Evolutionary conservation across 2,888 invertebrate species (phyloP).

Genomic region (Caenorhabditis zanzibari): DNA sequence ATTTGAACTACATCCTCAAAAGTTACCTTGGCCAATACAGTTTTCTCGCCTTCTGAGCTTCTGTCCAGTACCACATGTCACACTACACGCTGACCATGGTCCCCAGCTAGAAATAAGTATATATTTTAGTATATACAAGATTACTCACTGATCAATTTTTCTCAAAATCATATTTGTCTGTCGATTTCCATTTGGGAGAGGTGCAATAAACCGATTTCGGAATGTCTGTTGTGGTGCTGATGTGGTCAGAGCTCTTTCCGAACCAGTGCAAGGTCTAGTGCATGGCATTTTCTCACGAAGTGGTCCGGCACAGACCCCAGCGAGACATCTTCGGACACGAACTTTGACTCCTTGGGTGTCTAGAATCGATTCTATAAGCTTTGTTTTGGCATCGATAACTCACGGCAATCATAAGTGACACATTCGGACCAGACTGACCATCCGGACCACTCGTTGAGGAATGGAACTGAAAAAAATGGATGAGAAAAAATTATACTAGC

Average conservation of each 20-base stretch:
- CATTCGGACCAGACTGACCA: slow-evolving; percentile 74
- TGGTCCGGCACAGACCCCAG: slow-evolving; percentile 66
- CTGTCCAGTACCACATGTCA: slow-evolving; percentile 70
- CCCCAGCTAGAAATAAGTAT: slow-evolving; percentile 62
- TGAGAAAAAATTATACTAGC: not conserved
- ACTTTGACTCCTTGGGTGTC: slow-evolving; percentile 66
- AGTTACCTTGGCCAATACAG: slow-evolving; percentile 59
- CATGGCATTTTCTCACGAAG: slow-evolving; percentile 60
- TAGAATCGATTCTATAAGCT: not conserved
- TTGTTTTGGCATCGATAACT: not conserved
- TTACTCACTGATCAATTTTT: slow-evolving; percentile 52
- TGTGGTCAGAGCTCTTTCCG: slow-evolving; percentile 34
- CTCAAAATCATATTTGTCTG: slow-evolving; percentile 51
- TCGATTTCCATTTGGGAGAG: slow-evolving; percentile 47
- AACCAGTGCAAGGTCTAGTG: slow-evolving; percentile 53
- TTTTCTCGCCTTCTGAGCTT: slow-evolving; percentile 66
- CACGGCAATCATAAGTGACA: slow-evolving; percentile 68
- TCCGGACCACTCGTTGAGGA: slow-evolving; percentile 73
- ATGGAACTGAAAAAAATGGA: slow-evolving; percentile 47
- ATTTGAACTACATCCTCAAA: not conserved
- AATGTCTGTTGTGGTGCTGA: slow-evolving; percentile 60
- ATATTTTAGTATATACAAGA: no score
- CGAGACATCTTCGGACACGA: slow-evolving; percentile 70
- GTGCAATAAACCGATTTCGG: slow-evolving; percentile 53
- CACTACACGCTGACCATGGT: slow-evolving; percentile 73